Conservation (phyloP, 2,113 vertebrate species). For the Tricholaema leucomelas region DNA sequence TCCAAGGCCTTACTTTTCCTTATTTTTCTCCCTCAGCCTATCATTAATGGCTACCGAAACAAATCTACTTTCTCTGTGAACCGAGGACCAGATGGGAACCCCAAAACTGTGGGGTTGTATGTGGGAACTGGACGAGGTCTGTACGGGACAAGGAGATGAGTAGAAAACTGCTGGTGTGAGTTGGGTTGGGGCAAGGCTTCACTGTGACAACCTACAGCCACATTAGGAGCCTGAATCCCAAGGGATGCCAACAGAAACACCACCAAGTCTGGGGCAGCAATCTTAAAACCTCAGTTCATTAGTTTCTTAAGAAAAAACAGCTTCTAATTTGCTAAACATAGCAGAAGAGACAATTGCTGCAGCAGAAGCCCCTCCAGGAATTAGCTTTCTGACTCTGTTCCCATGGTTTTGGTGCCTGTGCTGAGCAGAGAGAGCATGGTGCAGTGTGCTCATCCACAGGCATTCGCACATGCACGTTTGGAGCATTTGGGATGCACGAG, state of each 20-base stretch:
- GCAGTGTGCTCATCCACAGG: not conserved
- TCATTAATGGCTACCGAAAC: slow-evolving; percentile 82
- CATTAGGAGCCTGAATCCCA: not conserved
- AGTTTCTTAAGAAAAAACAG: not conserved
- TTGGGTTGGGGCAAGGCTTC: not conserved
- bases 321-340: not conserved
- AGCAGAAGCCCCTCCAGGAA: not conserved
- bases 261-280: not conserved
- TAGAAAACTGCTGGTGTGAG: not conserved
- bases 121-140: slow-evolving; percentile 77
- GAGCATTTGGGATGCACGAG: not conserved
- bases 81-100: slow-evolving; percentile 82
- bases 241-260: not conserved
- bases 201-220: not conserved
- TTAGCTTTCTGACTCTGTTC: not conserved
- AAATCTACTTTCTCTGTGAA: slow-evolving; percentile 90
- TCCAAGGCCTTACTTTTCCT: not conserved
- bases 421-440: not conserved
- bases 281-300: not conserved
- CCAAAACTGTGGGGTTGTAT: slow-evolving; percentile 85
- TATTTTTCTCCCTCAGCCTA: slow-evolving; percentile 59
- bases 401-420: not conserved
- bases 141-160: not conserved
- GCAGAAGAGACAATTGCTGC: not conserved
- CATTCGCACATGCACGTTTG: not conserved